Evolutionary conservation across 1,140 invertebrate genomes (phyloP).

Genomic region (Heliconius melpomene): DNA sequence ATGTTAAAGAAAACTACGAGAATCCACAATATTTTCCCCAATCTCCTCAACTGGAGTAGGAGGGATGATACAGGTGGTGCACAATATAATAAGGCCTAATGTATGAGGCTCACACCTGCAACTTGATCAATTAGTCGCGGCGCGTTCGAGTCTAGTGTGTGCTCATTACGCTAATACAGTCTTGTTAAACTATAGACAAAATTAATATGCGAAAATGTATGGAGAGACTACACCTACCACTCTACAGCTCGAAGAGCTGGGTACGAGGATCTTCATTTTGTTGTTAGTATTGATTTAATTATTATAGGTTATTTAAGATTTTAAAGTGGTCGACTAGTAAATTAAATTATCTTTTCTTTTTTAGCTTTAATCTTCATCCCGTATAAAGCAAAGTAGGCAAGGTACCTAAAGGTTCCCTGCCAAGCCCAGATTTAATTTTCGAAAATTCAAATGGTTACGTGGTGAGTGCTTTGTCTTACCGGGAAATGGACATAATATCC

Average conservation of each 20-base stretch:
- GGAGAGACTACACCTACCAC: no score
- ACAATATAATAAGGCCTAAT: neutral
- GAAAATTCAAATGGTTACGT: no score
- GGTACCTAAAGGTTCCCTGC: no score
- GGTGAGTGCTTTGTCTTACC: no score
- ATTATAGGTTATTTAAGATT: neutral
- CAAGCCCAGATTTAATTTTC: no score
- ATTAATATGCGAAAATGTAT: conserved; percentile 29
- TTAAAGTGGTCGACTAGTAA: no score
- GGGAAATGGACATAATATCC: no score
- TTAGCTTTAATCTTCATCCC: no score
- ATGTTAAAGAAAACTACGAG: no score
- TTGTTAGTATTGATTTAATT: neutral
- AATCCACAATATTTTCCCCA: no score
- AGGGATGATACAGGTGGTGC: neutral
- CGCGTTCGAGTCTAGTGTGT: conserved; percentile 39
- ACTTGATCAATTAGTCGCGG: conserved; percentile 35
- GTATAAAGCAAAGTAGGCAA: no score
- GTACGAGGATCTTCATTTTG: neutral
- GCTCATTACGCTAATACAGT: conserved; percentile 39
- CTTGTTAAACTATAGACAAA: conserved; percentile 33
- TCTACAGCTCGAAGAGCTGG: neutral
- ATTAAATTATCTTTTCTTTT: no score
- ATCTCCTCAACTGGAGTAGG: neutral
- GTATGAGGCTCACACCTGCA: conserved; percentile 20